These are phyloP conservation scores for Halocynthia aurantium DNA, from an alignment of 23 tunicate genomes.

Conservation along the genomic window DNA sequence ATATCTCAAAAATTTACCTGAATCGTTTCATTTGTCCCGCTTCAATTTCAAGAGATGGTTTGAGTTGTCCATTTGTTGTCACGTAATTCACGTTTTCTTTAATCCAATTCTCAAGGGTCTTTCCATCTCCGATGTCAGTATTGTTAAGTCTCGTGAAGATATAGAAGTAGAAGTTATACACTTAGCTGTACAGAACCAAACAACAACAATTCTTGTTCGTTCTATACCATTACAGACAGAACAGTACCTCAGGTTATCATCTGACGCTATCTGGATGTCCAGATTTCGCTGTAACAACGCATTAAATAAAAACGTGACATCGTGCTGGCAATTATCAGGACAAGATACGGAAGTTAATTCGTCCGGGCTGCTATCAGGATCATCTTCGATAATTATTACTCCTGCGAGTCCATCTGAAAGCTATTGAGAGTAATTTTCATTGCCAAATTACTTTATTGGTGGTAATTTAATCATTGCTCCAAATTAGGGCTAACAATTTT, in stretches of 20 bases:
- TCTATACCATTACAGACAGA: no score
- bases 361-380: neutral
- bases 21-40: conserved; percentile 26
- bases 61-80: conserved; percentile 13
- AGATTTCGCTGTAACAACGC: neutral
- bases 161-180: no score
- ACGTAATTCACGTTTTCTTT: conserved; percentile 2
- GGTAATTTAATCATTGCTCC: no score
- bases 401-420: neutral
- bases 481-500: no score
- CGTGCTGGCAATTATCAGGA: conserved; percentile 2
- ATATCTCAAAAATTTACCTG: neutral
- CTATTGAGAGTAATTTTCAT: neutral
- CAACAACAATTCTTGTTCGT: no score
- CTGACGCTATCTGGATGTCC: no score
- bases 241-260: no score
- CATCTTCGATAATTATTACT: neutral
- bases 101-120: no score
- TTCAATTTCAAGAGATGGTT: neutral
- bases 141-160: no score
- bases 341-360: conserved; percentile 7
- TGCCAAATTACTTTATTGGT: neutral
- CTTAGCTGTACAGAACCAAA: no score
- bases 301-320: neutral
- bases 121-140: no score